Evolutionary conservation across 2,113 vertebrate genomes (phyloP), one percentile per base, ranked within the genome.

Genomic region (Craseonycteris thonglongyai): DNA sequence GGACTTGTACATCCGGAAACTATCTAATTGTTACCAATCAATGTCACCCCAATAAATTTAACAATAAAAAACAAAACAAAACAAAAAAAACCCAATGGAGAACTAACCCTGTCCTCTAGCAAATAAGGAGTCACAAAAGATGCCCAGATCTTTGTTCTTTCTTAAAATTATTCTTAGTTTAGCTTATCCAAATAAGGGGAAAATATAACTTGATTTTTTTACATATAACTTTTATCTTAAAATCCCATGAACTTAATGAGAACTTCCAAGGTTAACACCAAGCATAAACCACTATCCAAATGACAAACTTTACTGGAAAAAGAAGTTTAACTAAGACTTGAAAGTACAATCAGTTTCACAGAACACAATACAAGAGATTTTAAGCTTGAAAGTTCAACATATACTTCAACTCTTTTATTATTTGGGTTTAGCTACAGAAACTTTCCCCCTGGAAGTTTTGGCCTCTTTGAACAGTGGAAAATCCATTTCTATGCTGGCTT

Each of bases 401-500:
- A 24, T 28, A 63, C 28, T 85, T 89, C 42, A 82, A 40, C 56
- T 82, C 59, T 91, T 91, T 95, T 85, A 40, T 83, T 93, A 76
- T 94, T 93, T 94, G 47, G 12, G 12, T 83, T 92, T 66, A 94
- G 61, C 49, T 4, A 10, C 22, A 84, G 38, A 85, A 94, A 93
- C 24, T 21, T 22, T 51, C 21, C 54, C 54, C 51, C 79, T 0
- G 92, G 84, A 97, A 95, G 88, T 0, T 51, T 11, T 94, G 15
- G 94, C 58, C 21, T 96, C 91, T 95, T 80, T 95, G 61, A 97
- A 95, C 51, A 90, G 54, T 90, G 83, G 66, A 96, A 92, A 96
- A 96, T 75, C 47, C 59, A 86, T 78, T 95, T 90, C 80, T 89
- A 72, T 38, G 91, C 61, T 95, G 95, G 89, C 96, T 97, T 51